These are phyloP conservation scores for Hymenopus coronatus DNA, from an alignment of 2,888 invertebrate genomes.

Conservation along the genomic window DNA sequence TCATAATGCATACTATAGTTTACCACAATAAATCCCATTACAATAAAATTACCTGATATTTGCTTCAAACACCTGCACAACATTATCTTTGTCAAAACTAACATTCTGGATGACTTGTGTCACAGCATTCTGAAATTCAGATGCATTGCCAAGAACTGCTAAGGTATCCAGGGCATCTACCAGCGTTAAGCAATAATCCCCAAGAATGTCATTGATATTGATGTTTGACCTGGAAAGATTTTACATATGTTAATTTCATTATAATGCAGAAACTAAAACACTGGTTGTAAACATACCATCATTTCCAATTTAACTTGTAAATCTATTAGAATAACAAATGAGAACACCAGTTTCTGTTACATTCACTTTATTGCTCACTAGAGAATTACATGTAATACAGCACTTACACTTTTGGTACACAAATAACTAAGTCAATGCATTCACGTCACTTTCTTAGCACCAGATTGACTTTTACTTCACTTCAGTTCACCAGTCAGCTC, in stretches of 20 bases:
- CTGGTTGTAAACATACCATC: too few relatives aligned
- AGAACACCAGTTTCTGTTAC: too few relatives aligned
- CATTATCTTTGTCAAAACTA: constrained; percentile 57
- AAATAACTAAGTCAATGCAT: too few relatives aligned
- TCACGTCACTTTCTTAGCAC: too few relatives aligned
- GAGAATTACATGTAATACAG: too few relatives aligned
- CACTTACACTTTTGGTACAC: too few relatives aligned
- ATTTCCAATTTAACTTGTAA: too few relatives aligned
- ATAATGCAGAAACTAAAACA: not conserved
- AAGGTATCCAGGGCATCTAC: constrained; percentile 60
- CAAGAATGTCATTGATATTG: constrained; percentile 64
- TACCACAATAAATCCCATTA: not conserved
- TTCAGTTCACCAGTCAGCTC: too few relatives aligned
- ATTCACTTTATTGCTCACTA: too few relatives aligned
- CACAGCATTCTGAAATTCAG: constrained; percentile 58
- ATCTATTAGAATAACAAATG: too few relatives aligned
- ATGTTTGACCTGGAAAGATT: constrained; percentile 54
- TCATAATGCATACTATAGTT: too few relatives aligned
- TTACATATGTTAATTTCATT: not conserved
- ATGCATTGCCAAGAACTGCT: constrained; percentile 56
- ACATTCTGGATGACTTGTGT: constrained; percentile 55
- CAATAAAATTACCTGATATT: constrained; percentile 52
- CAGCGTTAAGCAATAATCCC: constrained; percentile 59
- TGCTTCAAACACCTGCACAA: constrained; percentile 64
- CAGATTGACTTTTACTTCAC: too few relatives aligned